These are phyloP conservation scores for Agelastica alni DNA, from an alignment of 2,888 invertebrate genomes.

Conservation along the genomic window DNA sequence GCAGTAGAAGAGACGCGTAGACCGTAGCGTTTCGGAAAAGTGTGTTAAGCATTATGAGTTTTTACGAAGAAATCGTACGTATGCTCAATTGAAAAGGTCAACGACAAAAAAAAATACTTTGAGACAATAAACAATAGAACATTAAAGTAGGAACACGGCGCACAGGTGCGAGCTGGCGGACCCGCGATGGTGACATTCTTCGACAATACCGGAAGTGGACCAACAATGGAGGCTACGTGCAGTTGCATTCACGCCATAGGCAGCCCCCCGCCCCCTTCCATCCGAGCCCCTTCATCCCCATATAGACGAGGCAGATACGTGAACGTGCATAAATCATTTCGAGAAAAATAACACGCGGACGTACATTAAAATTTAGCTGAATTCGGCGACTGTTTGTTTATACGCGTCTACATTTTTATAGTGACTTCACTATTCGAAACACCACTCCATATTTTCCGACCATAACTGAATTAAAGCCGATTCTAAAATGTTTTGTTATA, in stretches of 20 bases:
- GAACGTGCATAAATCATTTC: constrained; percentile 49
- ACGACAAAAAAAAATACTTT: constrained; percentile 28
- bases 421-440: no score
- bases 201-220: constrained; percentile 52
- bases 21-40: constrained; percentile 20
- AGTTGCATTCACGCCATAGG: constrained; percentile 50
- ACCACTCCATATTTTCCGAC: no score
- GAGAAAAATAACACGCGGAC: constrained; percentile 14
- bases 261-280: constrained; percentile 43
- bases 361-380: constrained; percentile 19
- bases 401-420: no score
- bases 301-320: constrained; percentile 42
- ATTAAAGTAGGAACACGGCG: constrained; percentile 30
- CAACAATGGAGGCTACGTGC: constrained; percentile 54
- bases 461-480: no score
- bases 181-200: constrained; percentile 37
- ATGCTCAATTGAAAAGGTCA: constrained; percentile 21
- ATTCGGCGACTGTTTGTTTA: constrained; percentile 16
- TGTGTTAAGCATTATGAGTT: constrained; percentile 21
- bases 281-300: constrained; percentile 36
- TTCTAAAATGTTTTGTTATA: no score
- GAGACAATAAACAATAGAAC: constrained; percentile 35
- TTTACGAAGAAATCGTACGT: constrained; percentile 23
- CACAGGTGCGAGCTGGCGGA: constrained; percentile 40
- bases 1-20: no score